Evolutionary conservation across 2,113 vertebrate genomes (phyloP), one percentile per base, ranked within the genome.

Genomic region (Lutjanus erythropterus): DNA sequence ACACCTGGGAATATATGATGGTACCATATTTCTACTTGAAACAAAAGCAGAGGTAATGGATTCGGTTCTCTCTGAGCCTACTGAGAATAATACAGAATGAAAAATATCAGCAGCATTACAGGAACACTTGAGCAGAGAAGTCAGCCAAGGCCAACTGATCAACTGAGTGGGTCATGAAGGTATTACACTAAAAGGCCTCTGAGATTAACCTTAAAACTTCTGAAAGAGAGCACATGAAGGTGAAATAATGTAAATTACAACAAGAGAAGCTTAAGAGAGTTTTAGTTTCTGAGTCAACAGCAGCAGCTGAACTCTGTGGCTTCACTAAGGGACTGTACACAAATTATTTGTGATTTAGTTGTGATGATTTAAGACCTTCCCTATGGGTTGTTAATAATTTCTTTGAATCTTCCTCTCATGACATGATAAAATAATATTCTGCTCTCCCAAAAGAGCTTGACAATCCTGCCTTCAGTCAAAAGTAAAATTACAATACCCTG

Each of bases 181-280:
- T 75, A 92, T 93, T 92, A 91, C 41, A 67, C 60, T 88, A 75
- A 92, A 88, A 87, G 75, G 79, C 71, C 71, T 64, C 47, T 53
- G 69, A 84, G 82, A 37, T 86, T 89, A 76, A 90, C 74, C 82
- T 71, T 70, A 66, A 76, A 71, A 79, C 65, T 27, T 47, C 35
- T 76, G 35, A 46, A 42, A 62, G 18, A 25, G 41, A 55, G 44
- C 25, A 61, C 58, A 72, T n/a, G 33, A 18, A 76, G 15, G 71
- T 68, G 60, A 80, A 74, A 78, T 81, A 52, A 62, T 50, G 67
- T 70, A 47, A 81, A 85, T 83, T 58, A 67, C 50, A 64, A 39
- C 3, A 25, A 49, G 62, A 52, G 69, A 52, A 56, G 66, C 53
- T 81, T 76, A 61, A 21, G 44, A 31, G 73, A 41, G 42, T 85